Base-by-base conservation (phyloP, 2,888 invertebrate genomes). In the Trichogramma dendrolimi region DNA sequence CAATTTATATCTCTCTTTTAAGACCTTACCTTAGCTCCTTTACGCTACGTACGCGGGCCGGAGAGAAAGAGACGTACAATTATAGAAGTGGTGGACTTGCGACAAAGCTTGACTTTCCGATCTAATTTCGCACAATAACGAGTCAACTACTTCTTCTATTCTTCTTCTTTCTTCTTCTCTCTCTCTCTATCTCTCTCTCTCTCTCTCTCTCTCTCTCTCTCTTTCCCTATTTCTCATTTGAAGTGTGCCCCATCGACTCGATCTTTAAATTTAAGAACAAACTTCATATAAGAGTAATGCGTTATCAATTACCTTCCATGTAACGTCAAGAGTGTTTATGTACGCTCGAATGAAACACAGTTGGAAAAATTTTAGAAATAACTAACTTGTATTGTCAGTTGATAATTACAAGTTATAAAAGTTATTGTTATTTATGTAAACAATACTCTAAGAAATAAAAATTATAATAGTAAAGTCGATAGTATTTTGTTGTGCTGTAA, bases 291-390 rank as follows among this genome's bases (percentile, higher is more conserved):
- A 49, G 55, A 48, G 44, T 11, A 27, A 27, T 39, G 3, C 52
- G 44, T 41, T 48, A 47, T 58, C 46, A 51, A 53, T 43, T 11
- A 10, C 46, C 7, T 6, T 41, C 10, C 57, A 50, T 58, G 60
- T 60, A 58, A 27, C 60, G 60, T 60, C 63, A 58, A 58, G 58
- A 63, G 63, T 58, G 57, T 63, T 58, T 51, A 58, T 46, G 53
- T 40, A 62, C 39, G 53, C 56, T 53, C 49, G 47, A 55, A 38
- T n/a, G n/a, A n/a, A n/a, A n/a, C 27, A 27, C 3, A 27, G 27
- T 27, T 27, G 27, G 27, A 27, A 27, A 27, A 27, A 2, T 27
- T 27, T 27, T 27, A 27, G 27, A 27, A 27, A 27, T 27, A 27
- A 27, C 27, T 2, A 27, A 27, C 27, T 27, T 27, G 27, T 3